These are phyloP conservation scores for Cheilosia impressa DNA, from an alignment of 2,888 invertebrate genomes.

Conservation along the genomic window DNA sequence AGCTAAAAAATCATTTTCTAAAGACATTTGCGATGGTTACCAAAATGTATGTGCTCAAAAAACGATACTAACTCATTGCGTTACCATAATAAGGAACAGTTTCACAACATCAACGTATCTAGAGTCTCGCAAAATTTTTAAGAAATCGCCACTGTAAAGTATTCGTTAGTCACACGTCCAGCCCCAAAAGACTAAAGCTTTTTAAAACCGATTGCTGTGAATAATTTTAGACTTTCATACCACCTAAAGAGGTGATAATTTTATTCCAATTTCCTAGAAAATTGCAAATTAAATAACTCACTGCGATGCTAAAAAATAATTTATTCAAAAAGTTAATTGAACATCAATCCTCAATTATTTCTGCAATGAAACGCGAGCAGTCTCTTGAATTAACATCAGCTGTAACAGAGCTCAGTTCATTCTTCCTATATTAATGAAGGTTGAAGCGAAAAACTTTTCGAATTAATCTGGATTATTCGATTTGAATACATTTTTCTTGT, in stretches of 20 bases:
- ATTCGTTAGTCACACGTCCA: not conserved
- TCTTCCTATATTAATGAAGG: constrained; percentile 59
- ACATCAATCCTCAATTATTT: constrained; percentile 62
- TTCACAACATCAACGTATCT: too few relatives aligned
- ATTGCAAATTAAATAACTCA: constrained; percentile 3
- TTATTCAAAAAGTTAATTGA: constrained; percentile 64
- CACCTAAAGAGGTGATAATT: not conserved
- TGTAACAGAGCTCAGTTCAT: constrained; percentile 33
- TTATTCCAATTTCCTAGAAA: not conserved
- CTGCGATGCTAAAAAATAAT: constrained; percentile 30
- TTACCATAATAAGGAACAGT: too few relatives aligned
- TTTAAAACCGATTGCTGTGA: too few relatives aligned
- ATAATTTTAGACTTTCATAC: too few relatives aligned
- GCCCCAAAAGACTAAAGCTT: not conserved
- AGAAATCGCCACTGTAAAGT: too few relatives aligned
- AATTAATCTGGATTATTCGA: constrained; percentile 61
- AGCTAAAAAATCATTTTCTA: too few relatives aligned
- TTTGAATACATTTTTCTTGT: constrained; percentile 58
- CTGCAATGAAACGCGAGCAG: constrained; percentile 43
- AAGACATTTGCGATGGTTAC: too few relatives aligned
- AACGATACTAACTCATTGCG: too few relatives aligned
- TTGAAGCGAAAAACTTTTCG: constrained; percentile 51
- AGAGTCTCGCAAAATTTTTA: too few relatives aligned
- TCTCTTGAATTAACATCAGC: constrained; percentile 47
- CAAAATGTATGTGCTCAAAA: too few relatives aligned